phyloP scores from a whole-genome alignment of 1,140 invertebrate species.

The Zelostemma sp. region DNA sequence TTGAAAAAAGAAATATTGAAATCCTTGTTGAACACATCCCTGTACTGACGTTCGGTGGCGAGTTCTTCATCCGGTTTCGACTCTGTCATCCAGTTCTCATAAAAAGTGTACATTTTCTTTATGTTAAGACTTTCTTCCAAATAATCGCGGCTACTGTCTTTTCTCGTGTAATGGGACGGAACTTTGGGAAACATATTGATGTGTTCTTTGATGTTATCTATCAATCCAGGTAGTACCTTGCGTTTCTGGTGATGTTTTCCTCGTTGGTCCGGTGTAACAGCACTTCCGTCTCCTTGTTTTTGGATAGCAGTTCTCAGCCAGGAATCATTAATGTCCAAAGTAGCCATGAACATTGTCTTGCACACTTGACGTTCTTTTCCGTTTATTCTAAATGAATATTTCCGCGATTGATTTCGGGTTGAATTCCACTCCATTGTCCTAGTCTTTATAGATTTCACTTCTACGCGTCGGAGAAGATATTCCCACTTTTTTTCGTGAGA shows the following conservation, averaged over 20 bases:
- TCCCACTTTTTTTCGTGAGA: not conserved
- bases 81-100: not conserved
- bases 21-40: not conserved
- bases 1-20: slow-evolving; percentile 42
- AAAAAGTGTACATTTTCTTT: not conserved
- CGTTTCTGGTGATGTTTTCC: not conserved
- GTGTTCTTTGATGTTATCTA: no score
- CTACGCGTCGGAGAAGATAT: not conserved
- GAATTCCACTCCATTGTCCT: not conserved
- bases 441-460: not conserved
- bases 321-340: not conserved
- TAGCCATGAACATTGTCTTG: not conserved
- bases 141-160: not conserved
- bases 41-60: not conserved
- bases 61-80: not conserved
- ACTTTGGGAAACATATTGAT: not conserved
- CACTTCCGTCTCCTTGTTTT: not conserved
- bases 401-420: not conserved
- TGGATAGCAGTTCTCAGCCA: not conserved
- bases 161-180: not conserved
- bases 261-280: not conserved
- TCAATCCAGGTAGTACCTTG: not conserved
- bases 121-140: not conserved
- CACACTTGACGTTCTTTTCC: not conserved
- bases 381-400: not conserved